Percentiles rank a stretch among this genome's conserved stretches.
Conservation (phyloP, 2,888 invertebrate species). For the Caenorhabditis sp. region DNA sequence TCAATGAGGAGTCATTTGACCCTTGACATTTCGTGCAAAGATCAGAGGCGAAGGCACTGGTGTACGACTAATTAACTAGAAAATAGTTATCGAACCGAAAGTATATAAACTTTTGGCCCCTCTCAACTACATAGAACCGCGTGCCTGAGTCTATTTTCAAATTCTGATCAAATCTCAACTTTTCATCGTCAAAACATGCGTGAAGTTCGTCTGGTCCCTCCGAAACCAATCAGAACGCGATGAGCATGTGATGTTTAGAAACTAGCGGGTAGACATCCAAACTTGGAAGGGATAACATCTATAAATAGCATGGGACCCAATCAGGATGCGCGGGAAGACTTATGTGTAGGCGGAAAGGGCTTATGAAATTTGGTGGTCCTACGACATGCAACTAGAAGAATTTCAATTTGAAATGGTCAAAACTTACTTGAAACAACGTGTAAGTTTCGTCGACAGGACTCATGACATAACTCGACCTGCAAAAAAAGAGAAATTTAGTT, state of each 20-base stretch:
- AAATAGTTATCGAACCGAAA: no score
- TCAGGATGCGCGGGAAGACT: conserved; percentile 24
- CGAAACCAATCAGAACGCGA: neutral
- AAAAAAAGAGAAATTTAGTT: conserved; percentile 21
- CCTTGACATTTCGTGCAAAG: conserved; percentile 29
- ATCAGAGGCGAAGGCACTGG: no score
- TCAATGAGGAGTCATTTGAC: conserved; percentile 24
- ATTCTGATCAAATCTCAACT: conserved; percentile 49
- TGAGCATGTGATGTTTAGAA: neutral
- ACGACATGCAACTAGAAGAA: conserved; percentile 16
- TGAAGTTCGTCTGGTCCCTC: neutral
- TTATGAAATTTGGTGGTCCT: conserved; percentile 45
- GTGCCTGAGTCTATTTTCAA: no score
- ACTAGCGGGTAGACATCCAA: neutral
- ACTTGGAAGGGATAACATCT: conserved; percentile 23
- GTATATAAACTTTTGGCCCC: no score
- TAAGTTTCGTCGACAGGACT: conserved; percentile 62
- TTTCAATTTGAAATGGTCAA: neutral
- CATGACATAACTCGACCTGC: conserved; percentile 69
- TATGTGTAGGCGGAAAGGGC: conserved; percentile 52
- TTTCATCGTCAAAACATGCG: neutral
- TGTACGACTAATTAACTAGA: no score
- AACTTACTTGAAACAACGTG: conserved; percentile 65
- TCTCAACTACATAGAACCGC: no score
- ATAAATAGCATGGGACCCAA: conserved; percentile 42